Base-by-base conservation (phyloP, 64 coral and sea anemone species). In the Orbicella faveolata region DNA sequence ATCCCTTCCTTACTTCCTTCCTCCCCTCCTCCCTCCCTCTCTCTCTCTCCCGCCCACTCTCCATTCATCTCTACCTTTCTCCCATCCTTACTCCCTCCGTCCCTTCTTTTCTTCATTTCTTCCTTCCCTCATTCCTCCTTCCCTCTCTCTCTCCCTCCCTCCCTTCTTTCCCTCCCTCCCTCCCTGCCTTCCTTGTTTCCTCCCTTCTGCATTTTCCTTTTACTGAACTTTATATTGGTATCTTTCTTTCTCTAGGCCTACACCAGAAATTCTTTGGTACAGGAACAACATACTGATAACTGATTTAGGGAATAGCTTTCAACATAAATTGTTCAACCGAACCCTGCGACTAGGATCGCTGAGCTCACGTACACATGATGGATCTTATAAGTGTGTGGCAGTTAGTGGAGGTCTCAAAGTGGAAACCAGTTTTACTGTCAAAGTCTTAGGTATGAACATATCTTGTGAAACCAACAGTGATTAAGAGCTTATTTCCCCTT, bases 301-400 rank as follows among this genome's bases (percentile, higher is more conserved):
- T 11, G 65, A 51, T 18, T 70, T 36, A 9, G 82, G 82, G 52
- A 39, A 85, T 30, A n/a, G 67, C 21, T 85, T 85, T 44, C 63
- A 67, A 14, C 65, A 68, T 44, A 20, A 70, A 8, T 3, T 12
- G 52, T 52, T 11, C 65, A 85, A 85, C 65, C 70, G 82, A 85
- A 85, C 82, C n/a, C 23, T 85, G 20, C 64, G 65, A 52, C 82
- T 85, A 8, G 82, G 63, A 0, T 85, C 63, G 37, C 63, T 85
- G 0, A 14, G n/a, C 19, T 68, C 82, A 34, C n/a, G 1, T n/a
- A 3, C 20, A 72, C 82, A 85, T 21, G 23, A 85, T 85, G 82
- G 82, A 25, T 21, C 16, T 48, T 85, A 85, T 16, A 52, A 25
- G 65, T 85, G 82, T 85, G 65, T 51, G 36, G 82, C 65, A 51